phyloP scores from a whole-genome alignment of 1,140 invertebrate genomes.

The Drosophila tani region DNA sequence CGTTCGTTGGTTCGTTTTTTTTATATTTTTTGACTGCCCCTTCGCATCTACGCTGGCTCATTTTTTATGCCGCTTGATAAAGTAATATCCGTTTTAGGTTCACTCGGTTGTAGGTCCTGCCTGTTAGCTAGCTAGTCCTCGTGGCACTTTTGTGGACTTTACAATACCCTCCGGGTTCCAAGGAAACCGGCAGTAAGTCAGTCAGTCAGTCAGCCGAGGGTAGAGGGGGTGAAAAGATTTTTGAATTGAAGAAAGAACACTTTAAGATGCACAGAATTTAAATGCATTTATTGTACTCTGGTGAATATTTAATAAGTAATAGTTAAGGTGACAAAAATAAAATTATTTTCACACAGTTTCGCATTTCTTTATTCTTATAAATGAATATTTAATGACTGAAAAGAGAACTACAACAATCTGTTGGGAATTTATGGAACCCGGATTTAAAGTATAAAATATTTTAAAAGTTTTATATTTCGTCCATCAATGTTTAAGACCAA shows the following conservation, averaged over 20 bases:
- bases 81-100: slow-evolving; percentile 83
- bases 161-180: slow-evolving; percentile 45
- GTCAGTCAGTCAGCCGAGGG: background rate
- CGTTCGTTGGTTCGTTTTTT: slow-evolving; percentile 7
- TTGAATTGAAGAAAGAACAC: background rate
- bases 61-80: slow-evolving; percentile 83
- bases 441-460: background rate
- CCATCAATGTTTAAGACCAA: too few relatives aligned
- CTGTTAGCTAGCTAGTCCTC: slow-evolving; percentile 14
- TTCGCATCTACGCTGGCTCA: slow-evolving; percentile 64
- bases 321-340: background rate
- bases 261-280: slow-evolving; percentile 3
- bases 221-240: background rate
- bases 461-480: background rate
- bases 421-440: too few relatives aligned
- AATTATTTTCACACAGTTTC: background rate
- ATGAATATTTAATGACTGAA: background rate
- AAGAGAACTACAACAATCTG: background rate
- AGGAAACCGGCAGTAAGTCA: slow-evolving; percentile 23
- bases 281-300: background rate
- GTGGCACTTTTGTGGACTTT: slow-evolving; percentile 38
- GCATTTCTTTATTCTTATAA: background rate
- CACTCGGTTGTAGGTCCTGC: slow-evolving; percentile 52
- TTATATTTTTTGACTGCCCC: slow-evolving; percentile 18
- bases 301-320: slow-evolving; percentile 1